A percentile compares a stretch with the other conserved stretches of the same genome.
Conservation (phyloP, 2,888 invertebrate species). For the Hypselothyrea guttata region DNA sequence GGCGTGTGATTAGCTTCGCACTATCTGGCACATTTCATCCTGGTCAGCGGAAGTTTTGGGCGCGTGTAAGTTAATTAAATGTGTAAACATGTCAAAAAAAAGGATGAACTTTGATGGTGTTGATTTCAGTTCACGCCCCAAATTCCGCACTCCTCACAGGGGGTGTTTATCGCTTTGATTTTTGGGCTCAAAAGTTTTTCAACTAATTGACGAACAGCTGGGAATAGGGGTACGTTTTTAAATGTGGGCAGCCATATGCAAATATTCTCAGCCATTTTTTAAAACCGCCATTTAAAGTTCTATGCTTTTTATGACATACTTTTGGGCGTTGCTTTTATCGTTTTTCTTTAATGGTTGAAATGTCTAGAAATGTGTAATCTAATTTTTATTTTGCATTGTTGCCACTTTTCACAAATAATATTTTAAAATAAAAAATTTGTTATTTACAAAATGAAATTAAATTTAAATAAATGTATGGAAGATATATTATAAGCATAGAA, state of each 20-base stretch:
- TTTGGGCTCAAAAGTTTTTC: constrained; percentile 35
- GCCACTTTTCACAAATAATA: too few species aligned
- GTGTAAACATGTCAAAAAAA: constrained; percentile 72
- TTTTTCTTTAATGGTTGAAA: too few species aligned
- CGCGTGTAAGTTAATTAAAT: constrained; percentile 76
- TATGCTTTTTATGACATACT: constrained; percentile 31
- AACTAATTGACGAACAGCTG: constrained; percentile 63
- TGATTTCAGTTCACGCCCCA: constrained; percentile 62
- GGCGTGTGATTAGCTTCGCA: constrained; percentile 34
- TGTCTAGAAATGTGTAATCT: too few species aligned
- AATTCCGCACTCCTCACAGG: constrained; percentile 13
- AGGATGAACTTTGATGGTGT: constrained; percentile 53
- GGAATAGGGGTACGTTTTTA: constrained; percentile 4
- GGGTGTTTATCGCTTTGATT: constrained; percentile 54
- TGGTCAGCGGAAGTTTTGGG: constrained; percentile 61
- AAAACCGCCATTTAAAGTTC: constrained; percentile 54
- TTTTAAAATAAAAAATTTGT: constrained; percentile 11
- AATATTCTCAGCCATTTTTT: constrained; percentile 45
- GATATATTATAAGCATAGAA: too few species aligned
- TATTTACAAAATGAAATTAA: too few species aligned
- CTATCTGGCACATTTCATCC: constrained; percentile 32
- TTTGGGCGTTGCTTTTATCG: constrained; percentile 17
- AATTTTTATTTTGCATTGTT: too few species aligned
- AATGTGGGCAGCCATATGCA: constrained; percentile 5
- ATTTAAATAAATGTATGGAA: too few species aligned